These are phyloP conservation scores for Tachysurus fulvidraco DNA, from an alignment of 2,113 vertebrate genomes.

Conservation along the genomic window DNA sequence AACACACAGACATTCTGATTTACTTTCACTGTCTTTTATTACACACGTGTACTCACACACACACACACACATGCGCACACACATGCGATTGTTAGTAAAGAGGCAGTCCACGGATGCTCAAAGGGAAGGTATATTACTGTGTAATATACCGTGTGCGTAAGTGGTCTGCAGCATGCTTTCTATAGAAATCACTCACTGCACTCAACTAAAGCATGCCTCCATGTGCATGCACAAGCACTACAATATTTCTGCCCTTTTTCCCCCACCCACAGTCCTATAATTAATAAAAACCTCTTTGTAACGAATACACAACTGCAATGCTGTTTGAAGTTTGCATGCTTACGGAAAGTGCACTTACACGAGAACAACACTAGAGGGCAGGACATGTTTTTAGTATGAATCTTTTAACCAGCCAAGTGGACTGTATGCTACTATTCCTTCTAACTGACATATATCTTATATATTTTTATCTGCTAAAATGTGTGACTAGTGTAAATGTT, in stretches of 20 bases:
- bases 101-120: slow-evolving; percentile 31
- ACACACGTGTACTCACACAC: slow-evolving; percentile 20
- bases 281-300: neutral
- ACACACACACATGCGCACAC: slow-evolving; percentile 38
- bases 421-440: neutral
- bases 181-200: slow-evolving; percentile 59
- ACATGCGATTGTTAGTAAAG: slow-evolving; percentile 73
- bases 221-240: slow-evolving; percentile 38
- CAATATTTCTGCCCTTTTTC: slow-evolving; percentile 1
- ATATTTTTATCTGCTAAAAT: neutral
- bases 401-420: neutral
- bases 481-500: neutral
- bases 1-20: slow-evolving; percentile 4
- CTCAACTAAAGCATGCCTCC: slow-evolving; percentile 58
- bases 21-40: neutral
- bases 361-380: slow-evolving; percentile 40
- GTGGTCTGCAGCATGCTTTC: slow-evolving; percentile 51
- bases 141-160: slow-evolving; percentile 56
- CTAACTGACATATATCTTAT: neutral
- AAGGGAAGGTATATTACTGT: slow-evolving; percentile 19
- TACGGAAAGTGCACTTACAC: slow-evolving; percentile 23
- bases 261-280: neutral
- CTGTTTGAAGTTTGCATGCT: slow-evolving; percentile 13
- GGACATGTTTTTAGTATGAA: slow-evolving; percentile 11
- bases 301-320: slow-evolving; percentile 3